These are phyloP conservation scores for Aleadryas rufinucha DNA, from an alignment of 2,113 vertebrate species.

Conservation along the genomic window DNA sequence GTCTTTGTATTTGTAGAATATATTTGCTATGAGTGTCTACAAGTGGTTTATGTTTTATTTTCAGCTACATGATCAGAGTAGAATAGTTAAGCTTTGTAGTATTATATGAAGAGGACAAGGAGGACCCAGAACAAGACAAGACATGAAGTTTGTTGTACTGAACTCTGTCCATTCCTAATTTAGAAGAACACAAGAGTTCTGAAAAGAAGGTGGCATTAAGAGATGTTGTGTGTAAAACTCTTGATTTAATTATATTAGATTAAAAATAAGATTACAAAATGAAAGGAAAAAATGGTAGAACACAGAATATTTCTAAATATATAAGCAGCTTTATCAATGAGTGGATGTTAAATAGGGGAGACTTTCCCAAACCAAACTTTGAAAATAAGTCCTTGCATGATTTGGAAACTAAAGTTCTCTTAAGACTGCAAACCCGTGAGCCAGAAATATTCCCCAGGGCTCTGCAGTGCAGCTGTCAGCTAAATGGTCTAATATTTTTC, in stretches of 20 bases:
- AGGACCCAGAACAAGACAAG: neutral
- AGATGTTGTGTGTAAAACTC: neutral
- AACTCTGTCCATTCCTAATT: neutral
- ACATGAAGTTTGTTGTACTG: neutral
- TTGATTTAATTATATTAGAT: neutral
- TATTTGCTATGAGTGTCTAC: neutral
- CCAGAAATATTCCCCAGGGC: neutral
- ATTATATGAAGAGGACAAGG: neutral
- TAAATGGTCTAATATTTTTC: neutral
- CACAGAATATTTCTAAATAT: neutral
- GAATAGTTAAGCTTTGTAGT: neutral
- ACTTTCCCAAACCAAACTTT: neutral
- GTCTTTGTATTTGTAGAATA: neutral
- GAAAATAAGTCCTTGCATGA: neutral
- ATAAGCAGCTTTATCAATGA: neutral
- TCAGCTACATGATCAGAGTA: neutral
- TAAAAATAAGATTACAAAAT: neutral
- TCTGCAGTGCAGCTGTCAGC: neutral
- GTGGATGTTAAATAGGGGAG: neutral
- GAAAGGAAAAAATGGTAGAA: neutral
- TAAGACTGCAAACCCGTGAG: neutral
- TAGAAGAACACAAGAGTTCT: neutral
- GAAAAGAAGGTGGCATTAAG: neutral
- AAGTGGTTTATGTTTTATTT: neutral
- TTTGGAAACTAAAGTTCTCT: neutral